These are phyloP conservation scores for Andrena trimmerana DNA, from an alignment of 2,888 invertebrate genomes.

Conservation along the genomic window DNA sequence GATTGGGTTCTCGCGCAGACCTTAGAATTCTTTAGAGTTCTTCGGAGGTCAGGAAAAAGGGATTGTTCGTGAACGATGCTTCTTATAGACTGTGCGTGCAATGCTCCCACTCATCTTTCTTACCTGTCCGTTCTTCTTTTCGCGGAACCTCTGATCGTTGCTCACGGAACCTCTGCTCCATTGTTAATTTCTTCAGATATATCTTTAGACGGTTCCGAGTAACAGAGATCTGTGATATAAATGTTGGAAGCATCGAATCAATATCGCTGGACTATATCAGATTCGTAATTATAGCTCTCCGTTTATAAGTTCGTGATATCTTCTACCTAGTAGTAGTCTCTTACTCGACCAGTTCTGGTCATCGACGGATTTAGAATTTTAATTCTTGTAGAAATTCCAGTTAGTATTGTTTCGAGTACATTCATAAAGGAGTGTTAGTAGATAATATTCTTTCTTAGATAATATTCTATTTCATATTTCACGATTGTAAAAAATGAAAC, in stretches of 20 bases:
- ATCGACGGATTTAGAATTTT: background rate
- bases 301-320: background rate
- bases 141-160: conserved; percentile 14
- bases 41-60: background rate
- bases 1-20: background rate
- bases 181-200: background rate
- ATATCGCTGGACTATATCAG: background rate
- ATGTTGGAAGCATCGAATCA: background rate
- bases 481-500: background rate
- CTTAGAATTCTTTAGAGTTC: background rate
- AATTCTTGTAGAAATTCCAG: background rate
- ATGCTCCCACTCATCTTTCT: conserved; percentile 32
- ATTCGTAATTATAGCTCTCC: background rate
- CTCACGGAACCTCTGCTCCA: background rate
- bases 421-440: background rate
- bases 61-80: background rate
- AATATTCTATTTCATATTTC: background rate
- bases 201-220: background rate
- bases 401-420: background rate
- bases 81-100: conserved; percentile 18
- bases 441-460: background rate
- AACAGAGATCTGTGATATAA: background rate
- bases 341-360: background rate
- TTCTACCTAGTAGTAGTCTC: background rate
- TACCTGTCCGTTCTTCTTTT: conserved; percentile 10